Base-by-base conservation (phyloP, 2,888 invertebrate genomes). In the Agonopterix heracliana region DNA sequence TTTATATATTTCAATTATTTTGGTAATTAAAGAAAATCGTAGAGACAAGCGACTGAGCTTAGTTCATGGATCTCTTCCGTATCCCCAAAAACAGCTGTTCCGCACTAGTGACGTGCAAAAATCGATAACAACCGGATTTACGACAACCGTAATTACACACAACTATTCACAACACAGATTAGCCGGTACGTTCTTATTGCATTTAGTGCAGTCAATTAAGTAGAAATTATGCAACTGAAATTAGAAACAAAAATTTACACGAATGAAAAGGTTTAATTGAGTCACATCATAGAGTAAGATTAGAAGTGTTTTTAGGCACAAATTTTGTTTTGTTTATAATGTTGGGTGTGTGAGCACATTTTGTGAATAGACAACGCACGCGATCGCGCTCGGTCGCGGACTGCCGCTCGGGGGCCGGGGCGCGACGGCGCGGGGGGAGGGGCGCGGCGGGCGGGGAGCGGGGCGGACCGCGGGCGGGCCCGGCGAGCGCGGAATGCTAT, bases 401-500 rank as follows among this genome's bases (percentile, higher is more conserved):
- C 62, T 55, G 69, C 63, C 64, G 70, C 56, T 69, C 62, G 68
- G 57, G 54, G 48, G 52, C 51, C 48, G 50, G 47, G 54, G 53
- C 46, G 55, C 50, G 53, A 46, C 41, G 54, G 50, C 48, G 48
- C 59, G 46, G 42, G 52, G 17, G 17, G 17, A 17, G 17, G 17
- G 17, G 3, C 17, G 46, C 36, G 51, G 36, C 48, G 45, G 59
- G 54, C 61, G 61, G 63, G 59, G 57, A 68, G 54, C 57, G 53
- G 58, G 60, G 57, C 53, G 51, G 50, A 53, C 51, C 54, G 47
- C 60, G 53, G 58, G 56, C 59, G 60, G 70, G 64, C 70, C 63
- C 64, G 74, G 65, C 76, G 75, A 76, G 64, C 78, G 77, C 78
- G 74, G 86, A 86, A 87, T 87, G 87, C 87, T 84, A 87, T 87